phyloP scores from a whole-genome alignment of 2,797 vertebrate species.

The Heterohyrax brucei region DNA sequence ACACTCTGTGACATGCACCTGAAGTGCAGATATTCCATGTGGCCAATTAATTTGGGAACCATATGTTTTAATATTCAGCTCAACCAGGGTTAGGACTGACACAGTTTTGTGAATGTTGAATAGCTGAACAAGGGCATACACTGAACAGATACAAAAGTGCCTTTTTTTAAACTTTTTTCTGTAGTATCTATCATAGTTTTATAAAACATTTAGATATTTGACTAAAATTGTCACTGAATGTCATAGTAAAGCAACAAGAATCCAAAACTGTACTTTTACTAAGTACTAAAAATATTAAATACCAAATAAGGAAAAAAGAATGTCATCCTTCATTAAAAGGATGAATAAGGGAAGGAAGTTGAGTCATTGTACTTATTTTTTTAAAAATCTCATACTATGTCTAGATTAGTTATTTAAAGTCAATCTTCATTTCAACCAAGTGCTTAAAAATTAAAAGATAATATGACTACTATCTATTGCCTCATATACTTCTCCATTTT shows the following conservation, averaged over 20 bases:
- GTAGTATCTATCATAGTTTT: background rate
- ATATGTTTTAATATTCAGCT: conserved; percentile 30
- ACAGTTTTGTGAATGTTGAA: background rate
- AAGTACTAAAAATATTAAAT: conserved; percentile 41
- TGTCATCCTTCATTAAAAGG: background rate
- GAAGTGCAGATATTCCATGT: background rate
- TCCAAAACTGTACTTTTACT: conserved; percentile 2
- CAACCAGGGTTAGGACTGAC: background rate
- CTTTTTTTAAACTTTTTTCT: background rate
- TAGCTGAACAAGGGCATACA: background rate
- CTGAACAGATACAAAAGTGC: background rate
- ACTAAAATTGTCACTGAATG: background rate
- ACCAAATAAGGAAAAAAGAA: background rate
- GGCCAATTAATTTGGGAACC: background rate
- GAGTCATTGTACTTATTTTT: background rate
- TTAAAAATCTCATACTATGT: conserved; percentile 1
- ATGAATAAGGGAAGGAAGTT: background rate
- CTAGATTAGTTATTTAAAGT: background rate
- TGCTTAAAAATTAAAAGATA: conserved; percentile 15
- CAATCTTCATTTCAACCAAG: background rate
- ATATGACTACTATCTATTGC: background rate
- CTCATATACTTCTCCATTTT: background rate
- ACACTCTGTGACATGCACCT: background rate
- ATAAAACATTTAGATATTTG: conserved; percentile 42
- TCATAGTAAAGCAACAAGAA: conserved; percentile 33